These are phyloP conservation scores for Neosilurus hyrtlii DNA, from an alignment of 2,797 vertebrate species.

Conservation along the genomic window DNA sequence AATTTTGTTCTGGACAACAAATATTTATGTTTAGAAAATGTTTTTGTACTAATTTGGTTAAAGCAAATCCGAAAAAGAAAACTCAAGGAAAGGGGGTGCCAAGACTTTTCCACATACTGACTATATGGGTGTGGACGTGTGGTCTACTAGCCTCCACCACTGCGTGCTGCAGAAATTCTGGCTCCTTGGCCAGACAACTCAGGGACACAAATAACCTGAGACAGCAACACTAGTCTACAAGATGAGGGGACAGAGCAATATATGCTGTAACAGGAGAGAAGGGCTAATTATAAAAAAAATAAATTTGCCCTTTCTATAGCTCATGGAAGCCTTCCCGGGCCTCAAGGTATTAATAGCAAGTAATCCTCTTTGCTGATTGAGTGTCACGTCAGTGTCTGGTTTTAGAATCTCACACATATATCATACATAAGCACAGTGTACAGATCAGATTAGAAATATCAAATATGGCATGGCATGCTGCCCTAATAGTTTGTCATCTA, in stretches of 20 bases:
- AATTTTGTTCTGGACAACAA: too few relatives aligned
- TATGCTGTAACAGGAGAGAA: constrained; percentile 69
- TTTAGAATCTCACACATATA: constrained; percentile 33
- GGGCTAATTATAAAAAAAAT: constrained; percentile 72
- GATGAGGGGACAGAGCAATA: constrained; percentile 33
- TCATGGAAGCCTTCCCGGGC: constrained; percentile 52
- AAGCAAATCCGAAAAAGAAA: too few relatives aligned
- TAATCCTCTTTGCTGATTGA: constrained; percentile 56
- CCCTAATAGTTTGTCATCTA: constrained; percentile 35
- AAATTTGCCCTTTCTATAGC: constrained; percentile 53
- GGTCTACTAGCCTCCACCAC: constrained; percentile 22
- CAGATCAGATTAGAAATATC: constrained; percentile 15
- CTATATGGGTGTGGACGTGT: constrained; percentile 24
- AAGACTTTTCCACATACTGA: not conserved
- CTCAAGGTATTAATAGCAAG: constrained; percentile 57
- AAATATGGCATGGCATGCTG: constrained; percentile 11
- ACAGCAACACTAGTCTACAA: constrained; percentile 53
- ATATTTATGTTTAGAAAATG: too few relatives aligned
- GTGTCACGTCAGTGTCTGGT: constrained; percentile 55
- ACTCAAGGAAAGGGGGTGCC: too few relatives aligned
- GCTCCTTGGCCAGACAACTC: constrained; percentile 52
- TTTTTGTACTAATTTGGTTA: too few relatives aligned
- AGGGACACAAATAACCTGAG: constrained; percentile 62
- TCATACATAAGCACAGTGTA: constrained; percentile 14
- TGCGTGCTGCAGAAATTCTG: constrained; percentile 33